phyloP scores from a whole-genome alignment of 37 sponge, comb jelly and placozoan genomes.

The Eunapius fragilis region DNA sequence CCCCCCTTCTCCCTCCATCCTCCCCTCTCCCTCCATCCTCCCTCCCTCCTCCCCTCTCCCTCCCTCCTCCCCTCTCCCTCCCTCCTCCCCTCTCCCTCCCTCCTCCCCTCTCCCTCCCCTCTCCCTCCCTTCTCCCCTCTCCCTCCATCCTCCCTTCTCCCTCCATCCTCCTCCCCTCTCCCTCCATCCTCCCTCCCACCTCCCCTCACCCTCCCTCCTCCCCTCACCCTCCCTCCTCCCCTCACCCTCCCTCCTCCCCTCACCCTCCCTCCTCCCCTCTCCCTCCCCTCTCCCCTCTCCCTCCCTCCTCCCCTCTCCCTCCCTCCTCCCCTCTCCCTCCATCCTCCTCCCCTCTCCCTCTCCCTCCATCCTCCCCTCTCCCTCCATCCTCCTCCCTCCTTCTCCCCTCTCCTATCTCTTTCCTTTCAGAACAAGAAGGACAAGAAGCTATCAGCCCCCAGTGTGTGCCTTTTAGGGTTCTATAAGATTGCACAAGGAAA shows the following conservation, averaged over 20 bases:
- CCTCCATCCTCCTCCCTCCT: background rate
- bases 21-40: background rate
- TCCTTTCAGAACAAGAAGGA: constrained; percentile 29
- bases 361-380: background rate
- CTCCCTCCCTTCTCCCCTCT: background rate
- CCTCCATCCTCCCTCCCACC: background rate
- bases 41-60: constrained; percentile 2
- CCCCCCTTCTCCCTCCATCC: background rate
- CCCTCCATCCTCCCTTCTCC: background rate
- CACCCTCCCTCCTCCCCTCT: background rate
- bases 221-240: constrained; percentile 1
- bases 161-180: background rate
- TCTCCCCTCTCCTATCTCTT: background rate
- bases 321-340: background rate
- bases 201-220: background rate
- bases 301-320: background rate
- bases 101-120: background rate
- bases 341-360: background rate
- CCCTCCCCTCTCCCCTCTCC: background rate
- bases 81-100: background rate
- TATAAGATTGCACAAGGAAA: too few species aligned
- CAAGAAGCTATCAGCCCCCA: too few species aligned
- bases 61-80: background rate
- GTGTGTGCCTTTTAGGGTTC: too few species aligned
- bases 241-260: background rate